These are phyloP conservation scores for Girardinus metallicus DNA, from an alignment of 2,797 vertebrate species.

Conservation along the genomic window DNA sequence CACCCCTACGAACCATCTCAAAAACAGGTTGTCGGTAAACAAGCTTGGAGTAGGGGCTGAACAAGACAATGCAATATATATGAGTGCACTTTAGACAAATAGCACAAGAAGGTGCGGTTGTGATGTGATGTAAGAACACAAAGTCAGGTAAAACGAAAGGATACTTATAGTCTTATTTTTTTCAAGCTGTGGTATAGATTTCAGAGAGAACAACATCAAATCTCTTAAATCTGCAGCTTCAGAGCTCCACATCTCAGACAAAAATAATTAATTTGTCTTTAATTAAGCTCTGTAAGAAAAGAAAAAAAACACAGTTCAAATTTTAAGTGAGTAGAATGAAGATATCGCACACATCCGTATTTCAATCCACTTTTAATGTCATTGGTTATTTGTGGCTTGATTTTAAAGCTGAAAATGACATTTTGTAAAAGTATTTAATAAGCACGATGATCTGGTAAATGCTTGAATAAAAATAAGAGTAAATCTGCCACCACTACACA, in stretches of 20 bases:
- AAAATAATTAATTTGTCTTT: neutral
- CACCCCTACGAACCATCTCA: conserved; percentile 26
- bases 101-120: neutral
- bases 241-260: neutral
- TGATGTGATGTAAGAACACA: too few relatives aligned
- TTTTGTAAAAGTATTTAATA: neutral
- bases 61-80: neutral
- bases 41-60: conserved; percentile 45
- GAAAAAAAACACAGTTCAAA: too few relatives aligned
- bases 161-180: neutral
- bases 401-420: neutral
- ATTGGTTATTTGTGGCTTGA: neutral
- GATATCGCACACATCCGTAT: neutral
- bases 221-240: neutral
- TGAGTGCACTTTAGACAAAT: neutral
- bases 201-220: neutral
- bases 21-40: conserved; percentile 63
- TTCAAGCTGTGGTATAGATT: neutral
- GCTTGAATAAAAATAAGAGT: neutral
- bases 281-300: neutral
- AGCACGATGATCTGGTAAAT: neutral
- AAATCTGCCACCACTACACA: neutral
- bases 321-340: too few relatives aligned
- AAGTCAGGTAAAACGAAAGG: neutral
- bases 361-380: neutral